Evolutionary conservation across 2,797 vertebrate genomes (phyloP).

Genomic region (Nasua narica): DNA sequence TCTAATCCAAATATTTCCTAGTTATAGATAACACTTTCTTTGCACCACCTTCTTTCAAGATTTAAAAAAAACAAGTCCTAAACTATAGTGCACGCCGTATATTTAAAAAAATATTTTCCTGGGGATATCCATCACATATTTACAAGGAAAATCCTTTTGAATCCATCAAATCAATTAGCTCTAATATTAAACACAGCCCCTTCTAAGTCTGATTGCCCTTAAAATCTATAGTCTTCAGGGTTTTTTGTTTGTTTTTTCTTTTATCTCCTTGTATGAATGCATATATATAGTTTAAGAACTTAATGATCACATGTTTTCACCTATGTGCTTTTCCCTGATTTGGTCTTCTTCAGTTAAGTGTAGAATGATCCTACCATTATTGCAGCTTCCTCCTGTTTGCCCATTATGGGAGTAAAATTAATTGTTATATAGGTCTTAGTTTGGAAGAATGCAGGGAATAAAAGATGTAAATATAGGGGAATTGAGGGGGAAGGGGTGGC

Average conservation of each 20-base stretch:
- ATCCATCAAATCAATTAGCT: neutral
- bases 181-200: neutral
- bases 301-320: neutral
- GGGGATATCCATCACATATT: neutral
- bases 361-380: neutral
- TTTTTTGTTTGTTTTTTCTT: neutral
- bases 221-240: neutral
- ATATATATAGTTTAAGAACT: neutral
- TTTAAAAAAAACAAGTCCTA: neutral
- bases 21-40: neutral
- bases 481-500: neutral
- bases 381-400: neutral
- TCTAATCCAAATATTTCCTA: neutral
- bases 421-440: neutral
- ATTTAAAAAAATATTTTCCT: neutral
- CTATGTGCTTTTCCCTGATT: neutral
- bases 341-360: constrained; percentile 7
- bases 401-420: constrained; percentile 12
- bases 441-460: neutral
- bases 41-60: neutral
- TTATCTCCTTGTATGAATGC: neutral
- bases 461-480: neutral
- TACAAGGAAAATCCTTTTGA: neutral
- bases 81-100: neutral
- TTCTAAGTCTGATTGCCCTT: neutral